Evolutionary conservation across 2,113 vertebrate genomes (phyloP).

Genomic region (Orthonyx spaldingii): DNA sequence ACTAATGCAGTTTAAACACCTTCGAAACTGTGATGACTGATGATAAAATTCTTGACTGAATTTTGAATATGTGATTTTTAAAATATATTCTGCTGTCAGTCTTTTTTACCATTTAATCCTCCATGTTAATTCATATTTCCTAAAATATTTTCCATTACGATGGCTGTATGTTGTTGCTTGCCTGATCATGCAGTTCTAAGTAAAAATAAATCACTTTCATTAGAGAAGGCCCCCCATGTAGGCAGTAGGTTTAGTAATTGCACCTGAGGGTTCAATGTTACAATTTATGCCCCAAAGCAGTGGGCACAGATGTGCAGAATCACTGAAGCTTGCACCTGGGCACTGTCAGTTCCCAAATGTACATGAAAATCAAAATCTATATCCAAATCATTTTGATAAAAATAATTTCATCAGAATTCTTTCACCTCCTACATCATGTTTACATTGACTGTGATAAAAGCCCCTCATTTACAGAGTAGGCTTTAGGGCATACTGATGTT

Average conservation of each 20-base stretch:
- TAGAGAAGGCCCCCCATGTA: neutral
- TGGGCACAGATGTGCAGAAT: neutral
- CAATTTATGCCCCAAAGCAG: neutral
- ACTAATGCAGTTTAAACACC: neutral
- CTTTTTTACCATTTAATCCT: neutral
- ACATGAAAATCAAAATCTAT: neutral
- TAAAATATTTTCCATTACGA: neutral
- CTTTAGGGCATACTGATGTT: neutral
- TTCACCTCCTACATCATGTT: neutral
- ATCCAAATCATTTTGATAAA: neutral
- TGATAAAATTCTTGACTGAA: neutral
- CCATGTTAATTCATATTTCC: neutral
- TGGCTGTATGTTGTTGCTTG: neutral
- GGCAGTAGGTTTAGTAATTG: neutral
- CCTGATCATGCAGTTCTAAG: neutral
- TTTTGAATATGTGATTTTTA: neutral
- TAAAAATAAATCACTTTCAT: neutral
- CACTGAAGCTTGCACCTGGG: neutral
- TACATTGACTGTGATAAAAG: neutral
- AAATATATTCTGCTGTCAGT: neutral
- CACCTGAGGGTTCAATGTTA: neutral
- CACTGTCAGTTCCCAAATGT: neutral
- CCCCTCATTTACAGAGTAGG: neutral
- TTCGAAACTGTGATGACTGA: neutral
- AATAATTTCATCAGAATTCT: neutral